phyloP scores from a whole-genome alignment of 2,797 vertebrate genomes.

The Gastrophryne carolinensis region DNA sequence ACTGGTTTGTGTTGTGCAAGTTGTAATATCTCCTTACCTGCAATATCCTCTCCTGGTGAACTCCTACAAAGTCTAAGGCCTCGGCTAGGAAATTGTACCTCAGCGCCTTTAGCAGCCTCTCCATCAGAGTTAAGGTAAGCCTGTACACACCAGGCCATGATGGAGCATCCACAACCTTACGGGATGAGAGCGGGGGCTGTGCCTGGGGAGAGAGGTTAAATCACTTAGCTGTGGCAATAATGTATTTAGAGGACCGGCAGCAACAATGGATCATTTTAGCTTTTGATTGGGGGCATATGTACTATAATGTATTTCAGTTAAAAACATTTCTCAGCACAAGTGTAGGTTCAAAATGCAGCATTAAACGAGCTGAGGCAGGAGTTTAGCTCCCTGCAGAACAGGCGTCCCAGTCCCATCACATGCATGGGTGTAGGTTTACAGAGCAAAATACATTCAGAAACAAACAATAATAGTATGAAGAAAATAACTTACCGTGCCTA shows the following conservation, averaged over 20 bases:
- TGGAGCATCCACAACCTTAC: constrained; percentile 86
- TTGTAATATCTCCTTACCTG: constrained; percentile 89
- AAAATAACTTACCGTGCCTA: constrained; percentile 18
- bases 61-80: constrained; percentile 92
- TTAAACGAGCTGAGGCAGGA: too few species aligned
- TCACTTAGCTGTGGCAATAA: too few species aligned
- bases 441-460: background rate
- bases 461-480: background rate
- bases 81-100: constrained; percentile 94
- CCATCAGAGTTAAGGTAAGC: constrained; percentile 92
- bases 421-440: too few species aligned
- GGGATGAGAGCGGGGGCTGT: constrained; percentile 74
- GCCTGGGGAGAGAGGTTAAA: background rate
- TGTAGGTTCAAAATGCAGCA: too few species aligned
- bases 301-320: too few species aligned
- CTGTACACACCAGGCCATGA: constrained; percentile 95
- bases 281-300: too few species aligned
- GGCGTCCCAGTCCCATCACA: too few species aligned
- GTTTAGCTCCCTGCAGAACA: too few species aligned
- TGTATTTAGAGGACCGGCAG: too few species aligned
- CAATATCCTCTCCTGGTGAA: constrained; percentile 95
- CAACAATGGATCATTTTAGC: too few species aligned
- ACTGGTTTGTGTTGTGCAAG: too few species aligned
- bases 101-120: constrained; percentile 93
- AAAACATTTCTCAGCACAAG: too few species aligned